Base-by-base conservation (phyloP, 2,113 vertebrate species). In the Perccottus glenii region DNA sequence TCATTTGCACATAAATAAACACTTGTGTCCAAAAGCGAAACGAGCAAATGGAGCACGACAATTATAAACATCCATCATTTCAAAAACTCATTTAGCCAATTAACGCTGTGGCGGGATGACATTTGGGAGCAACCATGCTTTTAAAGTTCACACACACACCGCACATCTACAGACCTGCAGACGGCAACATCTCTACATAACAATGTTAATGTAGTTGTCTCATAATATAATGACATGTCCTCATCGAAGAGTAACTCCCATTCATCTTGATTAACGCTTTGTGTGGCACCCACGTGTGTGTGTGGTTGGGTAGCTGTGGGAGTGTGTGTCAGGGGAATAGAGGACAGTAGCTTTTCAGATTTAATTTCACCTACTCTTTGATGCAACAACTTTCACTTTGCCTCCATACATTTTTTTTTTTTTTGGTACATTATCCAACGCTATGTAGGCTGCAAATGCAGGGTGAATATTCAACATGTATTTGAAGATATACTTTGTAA, bases 21-120 rank as follows among this genome's bases (percentile, higher is more conserved):
- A 40, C 7, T 0, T 42, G 63, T 12, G 55, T 32, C 67, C 51
- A 46, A 60, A 50, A n/a, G 66, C 75, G 64, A 81, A 69, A 78
- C 60, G 62, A 55, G 75, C 67, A 85, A 88, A 86, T 81, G 77
- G 76, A 75, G 70, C 80, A 58, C 56, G 69, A 78, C 70, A 83
- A 78, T 86, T 80, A 81, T 83, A 78, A 80, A 67, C 83, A 86
- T 90, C 87, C 84, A 89, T 91, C 87, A 89, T 66, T 74, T 73
- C 65, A 82, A 75, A 82, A 85, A 79, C 69, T 87, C 69, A 87
- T 91, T 88, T 76, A 69, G 72, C 66, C 83, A 85, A 83, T 92
- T 89, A 90, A 80, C 75, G 47, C 62, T 15, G 55, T 75, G 75
- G 62, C 44, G 40, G 74, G 53, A 61, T 89, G 82, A 83, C 78